Evolutionary conservation across 2,113 vertebrate genomes (phyloP).

Genomic region (Rhynchomys soricoides): DNA sequence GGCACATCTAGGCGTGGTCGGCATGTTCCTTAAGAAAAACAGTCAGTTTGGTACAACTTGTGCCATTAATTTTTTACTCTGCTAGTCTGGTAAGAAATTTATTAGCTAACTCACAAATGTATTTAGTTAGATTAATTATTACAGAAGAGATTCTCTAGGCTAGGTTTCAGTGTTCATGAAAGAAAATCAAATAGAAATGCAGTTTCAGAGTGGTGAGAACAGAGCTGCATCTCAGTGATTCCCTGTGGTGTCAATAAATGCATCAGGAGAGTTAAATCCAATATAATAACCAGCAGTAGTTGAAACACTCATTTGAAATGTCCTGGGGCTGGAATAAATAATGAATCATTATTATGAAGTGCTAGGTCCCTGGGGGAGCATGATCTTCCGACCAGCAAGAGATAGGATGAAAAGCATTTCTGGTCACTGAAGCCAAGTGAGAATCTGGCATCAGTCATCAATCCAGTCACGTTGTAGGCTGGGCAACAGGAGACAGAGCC

Average conservation of each 20-base stretch:
- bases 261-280: conserved; percentile 73
- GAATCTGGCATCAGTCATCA: conserved; percentile 27
- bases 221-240: neutral
- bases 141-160: conserved; percentile 8
- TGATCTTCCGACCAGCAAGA: conserved; percentile 31
- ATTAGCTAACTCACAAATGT: conserved; percentile 46
- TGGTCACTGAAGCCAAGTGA: conserved; percentile 13
- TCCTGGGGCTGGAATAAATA: conserved; percentile 78
- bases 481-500: neutral
- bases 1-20: neutral
- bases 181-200: conserved; percentile 63
- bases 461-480: neutral
- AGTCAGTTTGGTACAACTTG: neutral
- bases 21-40: neutral
- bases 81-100: neutral
- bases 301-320: conserved; percentile 75
- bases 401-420: conserved; percentile 54
- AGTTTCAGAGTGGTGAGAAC: conserved; percentile 34
- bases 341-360: conserved; percentile 76
- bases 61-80: neutral
- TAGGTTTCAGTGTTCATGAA: conserved; percentile 43
- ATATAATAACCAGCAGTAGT: conserved; percentile 74
- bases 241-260: conserved; percentile 69
- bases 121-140: conserved; percentile 58
- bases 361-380: conserved; percentile 55